A percentile compares a stretch with the other conserved stretches of the same genome.
Conservation (phyloP, 2,888 invertebrate species). For the Proisotoma minuta region DNA sequence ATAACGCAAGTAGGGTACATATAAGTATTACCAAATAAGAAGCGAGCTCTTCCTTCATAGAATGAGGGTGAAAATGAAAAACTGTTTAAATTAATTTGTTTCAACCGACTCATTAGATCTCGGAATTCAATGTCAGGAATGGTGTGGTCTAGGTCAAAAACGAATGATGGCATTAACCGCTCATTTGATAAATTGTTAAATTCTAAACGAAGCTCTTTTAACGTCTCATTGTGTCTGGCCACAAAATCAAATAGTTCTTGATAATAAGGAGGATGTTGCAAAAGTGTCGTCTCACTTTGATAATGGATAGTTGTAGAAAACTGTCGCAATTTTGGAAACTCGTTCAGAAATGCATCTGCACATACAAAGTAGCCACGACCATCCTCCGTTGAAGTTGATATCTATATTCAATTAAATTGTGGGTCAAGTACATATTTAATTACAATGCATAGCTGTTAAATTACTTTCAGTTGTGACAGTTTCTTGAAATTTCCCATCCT, state of each 20-base stretch:
- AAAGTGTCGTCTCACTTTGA: slow-evolving; percentile 5
- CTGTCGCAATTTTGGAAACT: slow-evolving; percentile 10
- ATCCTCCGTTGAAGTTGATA: slow-evolving; percentile 10
- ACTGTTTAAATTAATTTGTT: not conserved
- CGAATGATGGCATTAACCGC: not conserved
- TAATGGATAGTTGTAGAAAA: slow-evolving; percentile 10
- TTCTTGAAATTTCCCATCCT: not conserved
- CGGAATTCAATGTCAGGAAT: not conserved
- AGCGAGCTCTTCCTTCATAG: not conserved
- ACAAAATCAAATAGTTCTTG: slow-evolving; percentile 15
- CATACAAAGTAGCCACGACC: slow-evolving; percentile 9
- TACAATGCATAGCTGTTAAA: not conserved
- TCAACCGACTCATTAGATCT: not conserved
- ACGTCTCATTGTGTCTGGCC: slow-evolving; percentile 1
- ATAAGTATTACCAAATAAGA: not conserved
- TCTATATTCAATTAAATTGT: not conserved
- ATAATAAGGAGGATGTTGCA: slow-evolving; percentile 12
- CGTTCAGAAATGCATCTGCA: slow-evolving; percentile 11
- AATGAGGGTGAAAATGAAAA: not conserved
- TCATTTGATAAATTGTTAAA: slow-evolving; percentile 9
- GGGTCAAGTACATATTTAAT: not conserved
- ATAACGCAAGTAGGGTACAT: too few species aligned
- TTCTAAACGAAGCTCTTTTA: slow-evolving; percentile 3
- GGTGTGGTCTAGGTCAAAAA: not conserved
- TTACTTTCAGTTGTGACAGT: not conserved